These are phyloP conservation scores for Polymixis lichenea DNA, from an alignment of 2,888 invertebrate species.

Conservation along the genomic window DNA sequence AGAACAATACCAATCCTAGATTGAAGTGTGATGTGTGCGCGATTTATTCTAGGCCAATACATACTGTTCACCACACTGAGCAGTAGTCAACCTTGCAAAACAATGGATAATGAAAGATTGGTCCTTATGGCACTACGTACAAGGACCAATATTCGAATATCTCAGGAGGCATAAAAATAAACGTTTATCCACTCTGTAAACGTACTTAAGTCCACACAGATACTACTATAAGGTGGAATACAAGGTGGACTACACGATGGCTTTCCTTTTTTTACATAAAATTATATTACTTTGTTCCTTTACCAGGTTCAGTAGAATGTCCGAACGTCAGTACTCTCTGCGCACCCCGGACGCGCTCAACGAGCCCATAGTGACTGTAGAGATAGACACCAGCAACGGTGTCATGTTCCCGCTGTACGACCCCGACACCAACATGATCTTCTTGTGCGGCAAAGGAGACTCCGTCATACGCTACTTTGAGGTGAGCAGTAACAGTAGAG, in stretches of 20 bases:
- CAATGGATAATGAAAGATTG: too few species aligned
- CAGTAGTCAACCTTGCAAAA: too few species aligned
- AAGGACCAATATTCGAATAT: neutral
- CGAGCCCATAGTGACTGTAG: conserved; percentile 97
- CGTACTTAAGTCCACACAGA: neutral
- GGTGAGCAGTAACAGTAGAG: conserved; percentile 75
- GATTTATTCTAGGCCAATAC: too few species aligned
- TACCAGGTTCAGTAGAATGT: conserved; percentile 97
- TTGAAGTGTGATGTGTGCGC: too few species aligned
- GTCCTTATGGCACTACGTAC: neutral
- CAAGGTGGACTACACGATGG: neutral
- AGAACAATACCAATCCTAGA: too few species aligned
- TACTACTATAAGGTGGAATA: too few species aligned
- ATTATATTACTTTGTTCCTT: neutral
- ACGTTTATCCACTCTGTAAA: neutral
- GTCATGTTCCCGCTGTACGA: conserved; percentile 99
- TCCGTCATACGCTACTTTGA: conserved; percentile 98
- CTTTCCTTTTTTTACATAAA: too few species aligned
- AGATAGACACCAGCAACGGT: conserved; percentile 98
- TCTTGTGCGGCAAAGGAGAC: conserved; percentile 99
- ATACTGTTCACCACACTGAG: too few species aligned
- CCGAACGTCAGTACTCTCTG: conserved; percentile 99
- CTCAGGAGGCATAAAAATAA: neutral
- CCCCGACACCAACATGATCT: conserved; percentile 98
- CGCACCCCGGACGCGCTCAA: conserved; percentile 96